These are phyloP conservation scores for Agelas oroides DNA, from an alignment of 37 sponge, comb jelly and placozoan genomes.

Conservation along the genomic window DNA sequence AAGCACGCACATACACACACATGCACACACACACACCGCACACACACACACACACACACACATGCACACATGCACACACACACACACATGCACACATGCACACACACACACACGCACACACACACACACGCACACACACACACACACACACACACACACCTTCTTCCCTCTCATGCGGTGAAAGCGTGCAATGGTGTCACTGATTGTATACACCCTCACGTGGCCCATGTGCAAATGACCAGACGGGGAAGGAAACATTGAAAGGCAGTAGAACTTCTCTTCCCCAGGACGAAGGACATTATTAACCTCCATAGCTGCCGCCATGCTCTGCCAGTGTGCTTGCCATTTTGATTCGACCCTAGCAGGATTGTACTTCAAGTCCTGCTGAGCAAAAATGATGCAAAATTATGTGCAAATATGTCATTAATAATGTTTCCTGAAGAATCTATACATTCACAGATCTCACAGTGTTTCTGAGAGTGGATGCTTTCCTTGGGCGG, in stretches of 20 bases:
- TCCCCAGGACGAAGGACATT: background rate
- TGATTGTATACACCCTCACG: conserved; percentile 88
- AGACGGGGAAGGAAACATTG: conserved; percentile 91
- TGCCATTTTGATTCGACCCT: conserved; percentile 41
- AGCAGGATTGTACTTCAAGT: background rate
- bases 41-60: background rate
- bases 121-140: background rate
- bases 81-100: too few relatives aligned
- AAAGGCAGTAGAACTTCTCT: conserved; percentile 63
- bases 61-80: too few relatives aligned
- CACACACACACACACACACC: conserved; percentile 13
- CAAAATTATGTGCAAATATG: too few relatives aligned
- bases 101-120: too few relatives aligned
- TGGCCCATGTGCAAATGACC: conserved; percentile 90
- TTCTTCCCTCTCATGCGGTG: conserved; percentile 70
- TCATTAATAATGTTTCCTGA: too few relatives aligned
- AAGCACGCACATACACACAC: too few relatives aligned
- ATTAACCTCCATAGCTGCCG: background rate
- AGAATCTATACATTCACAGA: too few relatives aligned
- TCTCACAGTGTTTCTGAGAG: too few relatives aligned
- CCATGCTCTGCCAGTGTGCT: background rate
- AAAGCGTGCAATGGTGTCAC: conserved; percentile 75
- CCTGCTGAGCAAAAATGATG: too few relatives aligned
- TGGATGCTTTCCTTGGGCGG: too few relatives aligned
- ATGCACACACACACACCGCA: too few relatives aligned